Evolutionary conservation across 1,140 invertebrate species (phyloP), one percentile per base, ranked within the genome.

Genomic region (Zaprionus africanus): DNA sequence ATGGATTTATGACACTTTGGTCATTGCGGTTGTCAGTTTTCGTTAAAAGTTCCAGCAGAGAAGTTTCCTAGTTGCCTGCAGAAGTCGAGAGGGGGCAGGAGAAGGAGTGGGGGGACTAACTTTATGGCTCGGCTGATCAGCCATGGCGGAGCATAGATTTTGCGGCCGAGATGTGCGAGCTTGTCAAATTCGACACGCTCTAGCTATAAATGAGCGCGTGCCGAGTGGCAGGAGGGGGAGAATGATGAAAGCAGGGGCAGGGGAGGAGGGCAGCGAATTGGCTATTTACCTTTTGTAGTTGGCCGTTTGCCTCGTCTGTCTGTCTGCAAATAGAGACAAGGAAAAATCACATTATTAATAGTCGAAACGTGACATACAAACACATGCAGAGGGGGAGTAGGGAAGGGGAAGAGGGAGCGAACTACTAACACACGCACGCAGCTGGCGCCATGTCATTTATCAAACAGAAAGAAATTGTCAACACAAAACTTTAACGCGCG

Each of bases 1-100:
- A 88, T 88, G 85, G 86, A 88, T 88, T 88, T 88, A 88, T 90
- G 85, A 88, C 85, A 88, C 85, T 88, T 77, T 85, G 81, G 81
- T 90, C 85, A 85, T 85, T 88, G 85, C 85, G 85, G 86, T 79
- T 88, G 85, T 88, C 85, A 85, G 85, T 85, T 82, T 85, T 79
- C 79, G 85, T 85, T 79, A 79, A 88, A 88, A 88, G 81, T 88
- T 88, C 61, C 70, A 81, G 1, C 19, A 51, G 46, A 19, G 46
- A 12, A 51, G 46, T 22, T 22, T 19, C 46, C 72, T 73, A 69
- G 34, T 56, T 57, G 36, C 31, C 31, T 4, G 9, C 31, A 11
- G 31, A 34, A 9, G 9, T 9, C 9, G 31, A 34, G 31, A 34
- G 31, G 9, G 31, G 31, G 28, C 6, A 6, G 26, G 26, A 28